Evolutionary conservation across 2,888 invertebrate species (phyloP), one percentile per base, ranked within the genome.

Genomic region (Stenotaenia linearis): DNA sequence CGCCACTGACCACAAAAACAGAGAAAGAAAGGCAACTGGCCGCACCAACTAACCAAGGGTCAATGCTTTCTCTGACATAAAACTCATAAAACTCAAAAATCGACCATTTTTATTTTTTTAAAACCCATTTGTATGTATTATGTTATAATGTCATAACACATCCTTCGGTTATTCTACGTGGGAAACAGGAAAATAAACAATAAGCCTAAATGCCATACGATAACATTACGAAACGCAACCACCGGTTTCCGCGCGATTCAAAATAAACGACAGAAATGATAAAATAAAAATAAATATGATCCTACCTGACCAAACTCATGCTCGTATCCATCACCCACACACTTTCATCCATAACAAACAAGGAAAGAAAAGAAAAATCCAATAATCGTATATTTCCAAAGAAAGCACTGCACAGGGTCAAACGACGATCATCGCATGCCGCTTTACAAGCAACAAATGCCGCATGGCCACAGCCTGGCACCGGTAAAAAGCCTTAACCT

Each of bases 21-120:
- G 56, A 69, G 69, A 69, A 69, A 69, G 69, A 69, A 69, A 69
- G 69, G 69, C 69, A 69, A 69, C 69, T 69, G 69, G 69, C 69
- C 69, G 25, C 69, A 28, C 56, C 25, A 56, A 12, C 28, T 25
- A 69, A 23, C 25, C 69, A 12, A 69, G 69, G 69, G 69, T 69
- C 69, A 69, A 69, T 69, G 69, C 69, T 69, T 69, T 69, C 69
- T 28, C 69, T 69, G 10, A 3, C 50, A 18, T 50, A 50, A 50
- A n/a, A 69, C 69, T 15, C 1, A 18, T n/a, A n/a, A n/a, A n/a
- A n/a, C n/a, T n/a, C n/a, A n/a, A n/a, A n/a, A n/a, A n/a, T n/a
- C n/a, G n/a, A n/a, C n/a, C n/a, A n/a, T n/a, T n/a, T n/a, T n/a
- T n/a, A n/a, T n/a, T n/a, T 45, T 7, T 45, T 45, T 9, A 45